A percentile compares a stretch with the other conserved stretches of the same genome.
Conservation (phyloP, 2,888 invertebrate species). For the Vannuccia rotundouncinata region DNA sequence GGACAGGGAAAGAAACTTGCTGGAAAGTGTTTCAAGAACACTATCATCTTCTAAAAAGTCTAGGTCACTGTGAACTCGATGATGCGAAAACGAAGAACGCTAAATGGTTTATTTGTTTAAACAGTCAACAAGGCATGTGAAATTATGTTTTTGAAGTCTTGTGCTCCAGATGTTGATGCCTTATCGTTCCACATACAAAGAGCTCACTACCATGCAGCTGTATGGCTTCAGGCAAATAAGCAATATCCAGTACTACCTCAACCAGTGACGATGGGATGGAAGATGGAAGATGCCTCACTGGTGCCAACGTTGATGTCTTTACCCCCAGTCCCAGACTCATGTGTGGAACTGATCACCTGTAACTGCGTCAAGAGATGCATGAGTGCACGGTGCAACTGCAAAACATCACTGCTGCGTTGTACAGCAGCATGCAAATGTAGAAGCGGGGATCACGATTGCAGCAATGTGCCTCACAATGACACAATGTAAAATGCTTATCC, state of each 20-base stretch:
- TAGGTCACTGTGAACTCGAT: neutral
- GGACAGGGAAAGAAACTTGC: neutral
- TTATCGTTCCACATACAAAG: too few species aligned
- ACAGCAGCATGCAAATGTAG: conserved; percentile 23
- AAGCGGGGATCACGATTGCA: neutral
- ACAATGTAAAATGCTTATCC: neutral
- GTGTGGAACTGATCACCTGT: conserved; percentile 9
- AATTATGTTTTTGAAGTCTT: neutral
- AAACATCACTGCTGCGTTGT: neutral
- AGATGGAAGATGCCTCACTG: conserved; percentile 2
- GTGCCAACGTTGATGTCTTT: conserved; percentile 3
- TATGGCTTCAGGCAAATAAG: conserved; percentile 19
- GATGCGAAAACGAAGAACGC: neutral
- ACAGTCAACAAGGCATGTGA: neutral
- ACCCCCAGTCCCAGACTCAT: conserved; percentile 22
- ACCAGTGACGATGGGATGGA: conserved; percentile 6
- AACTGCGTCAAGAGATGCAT: conserved; percentile 19
- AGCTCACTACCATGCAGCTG: conserved; percentile 3
- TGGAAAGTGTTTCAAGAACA: neutral
- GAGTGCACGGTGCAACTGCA: neutral
- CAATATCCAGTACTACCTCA: conserved; percentile 14
- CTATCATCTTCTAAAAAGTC: neutral
- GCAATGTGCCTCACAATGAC: neutral
- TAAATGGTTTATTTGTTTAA: neutral
- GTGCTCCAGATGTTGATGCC: neutral